Percentiles rank a stretch among this genome's conserved stretches.
Evolutionary conservation across 2,888 invertebrate species (phyloP).

Genomic region (Catocala nupta): DNA sequence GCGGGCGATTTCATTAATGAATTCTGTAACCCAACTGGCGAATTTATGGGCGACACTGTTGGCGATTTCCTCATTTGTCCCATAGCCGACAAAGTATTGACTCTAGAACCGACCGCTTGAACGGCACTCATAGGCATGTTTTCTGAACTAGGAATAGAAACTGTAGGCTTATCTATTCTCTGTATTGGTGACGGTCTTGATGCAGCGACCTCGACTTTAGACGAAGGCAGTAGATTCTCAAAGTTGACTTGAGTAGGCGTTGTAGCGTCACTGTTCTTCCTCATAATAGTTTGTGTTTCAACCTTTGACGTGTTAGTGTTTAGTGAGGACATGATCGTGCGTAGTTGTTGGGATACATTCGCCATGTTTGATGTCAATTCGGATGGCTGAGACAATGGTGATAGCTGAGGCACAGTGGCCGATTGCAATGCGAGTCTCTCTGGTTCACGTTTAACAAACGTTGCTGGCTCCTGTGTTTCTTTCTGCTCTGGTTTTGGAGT

Average conservation of each 20-base stretch:
- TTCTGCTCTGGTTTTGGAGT: slow-evolving; percentile 62
- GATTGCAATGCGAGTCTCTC: slow-evolving; percentile 78
- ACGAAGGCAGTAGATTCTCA: slow-evolving; percentile 82
- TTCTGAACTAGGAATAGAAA: slow-evolving; percentile 64
- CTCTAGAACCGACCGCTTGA: slow-evolving; percentile 75
- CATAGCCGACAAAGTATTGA: slow-evolving; percentile 76
- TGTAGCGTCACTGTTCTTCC: slow-evolving; percentile 77
- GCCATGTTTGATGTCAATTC: slow-evolving; percentile 91
- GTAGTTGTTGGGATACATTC: slow-evolving; percentile 90
- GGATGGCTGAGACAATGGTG: slow-evolving; percentile 91
- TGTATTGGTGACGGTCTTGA: slow-evolving; percentile 77
- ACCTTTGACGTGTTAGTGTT: slow-evolving; percentile 84
- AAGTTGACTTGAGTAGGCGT: slow-evolving; percentile 84
- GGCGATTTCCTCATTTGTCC: slow-evolving; percentile 81
- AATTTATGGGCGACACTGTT: slow-evolving; percentile 79
- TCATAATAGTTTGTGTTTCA: slow-evolving; percentile 80
- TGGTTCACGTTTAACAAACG: slow-evolving; percentile 71
- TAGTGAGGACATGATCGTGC: slow-evolving; percentile 89
- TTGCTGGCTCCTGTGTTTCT: slow-evolving; percentile 64
- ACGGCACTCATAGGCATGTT: slow-evolving; percentile 74
- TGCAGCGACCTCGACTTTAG: slow-evolving; percentile 80
- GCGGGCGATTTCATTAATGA: slow-evolving; percentile 80
- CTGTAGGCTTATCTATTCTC: slow-evolving; percentile 72
- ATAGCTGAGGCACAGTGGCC: slow-evolving; percentile 89
- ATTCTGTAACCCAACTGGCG: slow-evolving; percentile 74